Base-by-base conservation (phyloP, 2,888 invertebrate species). In the Eristalis tenax region DNA sequence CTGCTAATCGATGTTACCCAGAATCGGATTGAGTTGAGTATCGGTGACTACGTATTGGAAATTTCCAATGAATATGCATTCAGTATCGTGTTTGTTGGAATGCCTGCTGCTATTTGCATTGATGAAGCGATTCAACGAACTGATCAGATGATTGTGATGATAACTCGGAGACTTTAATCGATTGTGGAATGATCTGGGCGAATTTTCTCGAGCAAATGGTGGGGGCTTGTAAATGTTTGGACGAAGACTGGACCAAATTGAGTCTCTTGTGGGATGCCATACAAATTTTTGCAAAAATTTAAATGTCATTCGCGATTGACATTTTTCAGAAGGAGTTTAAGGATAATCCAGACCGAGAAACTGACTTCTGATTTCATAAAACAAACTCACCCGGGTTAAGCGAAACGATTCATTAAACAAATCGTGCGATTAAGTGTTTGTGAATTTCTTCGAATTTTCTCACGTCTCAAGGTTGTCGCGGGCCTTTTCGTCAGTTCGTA, bases 1-100 rank as follows among this genome's bases (percentile, higher is more conserved):
- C 69, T 82, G 82, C 61, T 79, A 78, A 86, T 83, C 75, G 86
- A 78, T 71, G 75, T 61, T 83, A 70, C 83, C 57, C 11, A 61
- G 82, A 77, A 85, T 81, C 56, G 22, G 63, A 76, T 56, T 63
- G 43, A 56, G 56, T 59, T 38, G 38, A 38, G 13, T 13, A 3
- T 13, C 13, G 0, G 38, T 13, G 13, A 13, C 38, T 38, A 10
- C 38, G 59, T 13, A 15, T 59, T 26, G 59, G 10, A 76, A 69
- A 43, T 59, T 28, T 28, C 13, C 15, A 11, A 22, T 28, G 26
- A 22, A 65, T 65, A 6, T 35, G 3, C 61, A 38, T 38, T 38
- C 3, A 11, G 13, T 13, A 4, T 38, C n/a, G 5, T 4, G 22
- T 15, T 26, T 56, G 56, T 10, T 38, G 38, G 38, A 38, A 15